Evolutionary conservation across 2,113 vertebrate species (phyloP).

Genomic region (Rhinichthys klamathensis): DNA sequence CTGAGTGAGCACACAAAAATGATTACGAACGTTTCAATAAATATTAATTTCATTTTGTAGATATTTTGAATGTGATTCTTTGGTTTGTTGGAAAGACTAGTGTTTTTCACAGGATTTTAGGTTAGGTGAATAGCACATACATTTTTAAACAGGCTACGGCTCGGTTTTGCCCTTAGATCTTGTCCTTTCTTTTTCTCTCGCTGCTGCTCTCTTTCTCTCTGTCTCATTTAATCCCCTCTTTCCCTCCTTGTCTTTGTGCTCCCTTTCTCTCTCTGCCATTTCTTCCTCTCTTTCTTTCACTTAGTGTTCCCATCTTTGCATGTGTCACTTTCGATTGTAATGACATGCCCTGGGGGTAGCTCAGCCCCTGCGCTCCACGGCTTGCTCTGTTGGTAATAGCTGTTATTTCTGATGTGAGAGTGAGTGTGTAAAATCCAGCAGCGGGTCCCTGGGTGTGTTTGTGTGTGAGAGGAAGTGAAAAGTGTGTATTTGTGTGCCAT

Average conservation of each 20-base stretch:
- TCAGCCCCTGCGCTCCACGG: constrained; percentile 71
- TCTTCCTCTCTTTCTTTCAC: constrained; percentile 45
- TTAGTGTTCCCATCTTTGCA: constrained; percentile 66
- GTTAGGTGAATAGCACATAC: neutral
- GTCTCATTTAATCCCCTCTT: constrained; percentile 70
- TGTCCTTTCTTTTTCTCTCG: constrained; percentile 53
- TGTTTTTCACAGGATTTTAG: neutral
- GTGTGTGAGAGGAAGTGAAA: constrained; percentile 8
- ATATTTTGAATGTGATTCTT: neutral
- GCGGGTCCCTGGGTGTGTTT: constrained; percentile 44
- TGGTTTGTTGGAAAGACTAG: neutral
- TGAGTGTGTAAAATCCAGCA: constrained; percentile 74
- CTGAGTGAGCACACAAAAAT: neutral
- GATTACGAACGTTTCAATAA: neutral
- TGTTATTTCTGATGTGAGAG: constrained; percentile 73
- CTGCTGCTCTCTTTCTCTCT: constrained; percentile 64
- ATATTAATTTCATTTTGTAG: neutral
- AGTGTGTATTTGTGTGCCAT: constrained; percentile 29
- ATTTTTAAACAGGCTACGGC: constrained; percentile 12
- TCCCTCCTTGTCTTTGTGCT: constrained; percentile 61
- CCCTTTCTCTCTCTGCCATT: constrained; percentile 42
- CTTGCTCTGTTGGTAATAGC: constrained; percentile 76
- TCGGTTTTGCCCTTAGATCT: constrained; percentile 52
- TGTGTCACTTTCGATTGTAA: constrained; percentile 80
- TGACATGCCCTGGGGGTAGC: constrained; percentile 78